A percentile compares a stretch with the other conserved stretches of the same genome.
phyloP scores from a whole-genome alignment of 2,888 invertebrate genomes.

The Eupithecia vulgata region DNA sequence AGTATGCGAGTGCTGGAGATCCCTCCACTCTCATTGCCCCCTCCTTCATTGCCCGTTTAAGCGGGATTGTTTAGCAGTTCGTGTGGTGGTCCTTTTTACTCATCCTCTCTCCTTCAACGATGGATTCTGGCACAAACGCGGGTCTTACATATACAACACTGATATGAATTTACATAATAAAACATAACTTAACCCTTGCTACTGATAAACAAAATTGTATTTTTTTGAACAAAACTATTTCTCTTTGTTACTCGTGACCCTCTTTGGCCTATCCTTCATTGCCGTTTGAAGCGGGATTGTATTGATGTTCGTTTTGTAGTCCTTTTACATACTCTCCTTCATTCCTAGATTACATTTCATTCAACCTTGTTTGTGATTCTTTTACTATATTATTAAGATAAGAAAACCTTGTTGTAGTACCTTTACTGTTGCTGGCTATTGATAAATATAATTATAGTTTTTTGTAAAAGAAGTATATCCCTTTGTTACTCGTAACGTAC shows the following conservation, averaged over 20 bases:
- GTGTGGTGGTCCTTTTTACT: too few species aligned
- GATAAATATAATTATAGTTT: not conserved
- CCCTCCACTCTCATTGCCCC: slow-evolving; percentile 13
- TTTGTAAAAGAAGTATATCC: not conserved
- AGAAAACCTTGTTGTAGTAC: too few species aligned
- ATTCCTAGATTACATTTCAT: too few species aligned
- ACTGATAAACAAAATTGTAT: not conserved
- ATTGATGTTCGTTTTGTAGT: slow-evolving; percentile 35
- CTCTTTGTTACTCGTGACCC: not conserved
- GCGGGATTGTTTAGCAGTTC: too few species aligned
- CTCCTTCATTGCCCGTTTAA: too few species aligned
- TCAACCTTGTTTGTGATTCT: too few species aligned
- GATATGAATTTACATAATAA: not conserved
- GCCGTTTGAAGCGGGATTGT: slow-evolving; percentile 35
- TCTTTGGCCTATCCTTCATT: not conserved
- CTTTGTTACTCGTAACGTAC: not conserved
- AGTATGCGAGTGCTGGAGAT: not conserved
- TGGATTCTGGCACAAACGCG: too few species aligned
- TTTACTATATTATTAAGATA: too few species aligned
- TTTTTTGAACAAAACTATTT: not conserved
- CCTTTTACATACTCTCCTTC: not conserved
- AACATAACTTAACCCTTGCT: not conserved
- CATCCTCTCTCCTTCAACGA: too few species aligned
- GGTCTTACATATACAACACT: not conserved
- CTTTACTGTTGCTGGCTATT: not conserved